These are phyloP conservation scores for Caenorhabditis inopinata DNA, from an alignment of 1,140 invertebrate genomes.

Conservation along the genomic window DNA sequence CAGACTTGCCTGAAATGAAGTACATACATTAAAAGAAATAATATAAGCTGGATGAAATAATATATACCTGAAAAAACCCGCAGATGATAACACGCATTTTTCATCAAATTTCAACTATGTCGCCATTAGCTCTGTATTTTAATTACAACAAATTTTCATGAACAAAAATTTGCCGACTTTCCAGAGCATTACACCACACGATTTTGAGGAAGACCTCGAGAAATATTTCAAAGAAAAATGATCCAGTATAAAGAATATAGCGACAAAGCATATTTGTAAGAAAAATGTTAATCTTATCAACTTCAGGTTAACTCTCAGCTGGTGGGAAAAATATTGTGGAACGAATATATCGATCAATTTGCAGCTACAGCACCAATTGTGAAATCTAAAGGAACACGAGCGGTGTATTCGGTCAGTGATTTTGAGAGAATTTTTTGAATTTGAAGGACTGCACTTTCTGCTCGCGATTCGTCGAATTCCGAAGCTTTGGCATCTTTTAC, in stretches of 20 bases:
- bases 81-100: too few species aligned
- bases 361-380: not conserved
- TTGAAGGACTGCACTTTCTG: constrained; percentile 1
- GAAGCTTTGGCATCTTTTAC: not conserved
- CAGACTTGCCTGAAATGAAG: not conserved
- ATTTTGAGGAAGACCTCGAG: too few species aligned
- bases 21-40: not conserved
- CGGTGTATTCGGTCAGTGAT: not conserved
- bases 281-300: too few species aligned
- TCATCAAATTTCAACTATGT: too few species aligned
- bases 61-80: constrained; percentile 14
- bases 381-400: not conserved
- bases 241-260: too few species aligned
- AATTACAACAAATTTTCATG: too few species aligned
- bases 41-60: not conserved
- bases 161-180: too few species aligned
- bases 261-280: too few species aligned
- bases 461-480: not conserved
- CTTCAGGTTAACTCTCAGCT: not conserved
- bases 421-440: constrained; percentile 41
- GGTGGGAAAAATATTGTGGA: not conserved
- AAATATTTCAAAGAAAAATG: too few species aligned
- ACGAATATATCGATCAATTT: not conserved
- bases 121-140: too few species aligned
- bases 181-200: too few species aligned